These are phyloP conservation scores for Druon quercuslanigerum DNA, from an alignment of 1,140 invertebrate genomes.

Conservation along the genomic window DNA sequence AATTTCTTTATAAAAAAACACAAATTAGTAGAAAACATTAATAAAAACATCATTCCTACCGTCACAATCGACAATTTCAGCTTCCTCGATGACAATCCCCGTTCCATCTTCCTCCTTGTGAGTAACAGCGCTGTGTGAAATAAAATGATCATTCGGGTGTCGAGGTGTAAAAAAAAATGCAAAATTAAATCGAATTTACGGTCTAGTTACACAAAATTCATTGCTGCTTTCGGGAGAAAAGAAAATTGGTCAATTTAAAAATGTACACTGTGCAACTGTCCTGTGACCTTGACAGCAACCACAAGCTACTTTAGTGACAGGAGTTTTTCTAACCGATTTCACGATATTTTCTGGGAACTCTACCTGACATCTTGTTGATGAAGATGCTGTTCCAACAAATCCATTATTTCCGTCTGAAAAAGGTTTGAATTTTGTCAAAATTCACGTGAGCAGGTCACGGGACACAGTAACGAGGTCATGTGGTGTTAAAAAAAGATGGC, in stretches of 20 bases:
- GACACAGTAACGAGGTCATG: conserved; percentile 76
- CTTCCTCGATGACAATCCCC: conserved; percentile 72
- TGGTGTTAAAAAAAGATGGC: conserved; percentile 72
- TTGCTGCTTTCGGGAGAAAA: neutral
- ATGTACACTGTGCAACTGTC: conserved; percentile 62
- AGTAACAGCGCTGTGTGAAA: conserved; percentile 51
- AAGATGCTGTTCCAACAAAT: conserved; percentile 73
- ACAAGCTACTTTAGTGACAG: conserved; percentile 53
- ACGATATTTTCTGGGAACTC: conserved; percentile 49
- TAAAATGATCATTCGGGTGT: conserved; percentile 34
- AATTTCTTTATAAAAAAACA: neutral
- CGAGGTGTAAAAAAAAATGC: conserved; percentile 12
- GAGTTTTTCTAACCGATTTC: conserved; percentile 40
- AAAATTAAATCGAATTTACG: neutral
- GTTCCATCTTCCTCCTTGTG: conserved; percentile 64
- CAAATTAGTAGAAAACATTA: neutral
- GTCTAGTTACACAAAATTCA: conserved; percentile 22
- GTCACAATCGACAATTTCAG: conserved; percentile 73
- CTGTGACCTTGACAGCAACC: conserved; percentile 69
- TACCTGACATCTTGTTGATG: conserved; percentile 73
- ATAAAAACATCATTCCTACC: conserved; percentile 57
- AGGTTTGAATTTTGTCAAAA: conserved; percentile 76
- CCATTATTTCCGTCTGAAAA: conserved; percentile 70
- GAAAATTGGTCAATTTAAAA: conserved; percentile 32
- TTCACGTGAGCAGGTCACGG: conserved; percentile 77